Evolutionary conservation across 2,888 invertebrate genomes (phyloP), one percentile per base, ranked within the genome.

Genomic region (Parapristionchus giblindavisi): DNA sequence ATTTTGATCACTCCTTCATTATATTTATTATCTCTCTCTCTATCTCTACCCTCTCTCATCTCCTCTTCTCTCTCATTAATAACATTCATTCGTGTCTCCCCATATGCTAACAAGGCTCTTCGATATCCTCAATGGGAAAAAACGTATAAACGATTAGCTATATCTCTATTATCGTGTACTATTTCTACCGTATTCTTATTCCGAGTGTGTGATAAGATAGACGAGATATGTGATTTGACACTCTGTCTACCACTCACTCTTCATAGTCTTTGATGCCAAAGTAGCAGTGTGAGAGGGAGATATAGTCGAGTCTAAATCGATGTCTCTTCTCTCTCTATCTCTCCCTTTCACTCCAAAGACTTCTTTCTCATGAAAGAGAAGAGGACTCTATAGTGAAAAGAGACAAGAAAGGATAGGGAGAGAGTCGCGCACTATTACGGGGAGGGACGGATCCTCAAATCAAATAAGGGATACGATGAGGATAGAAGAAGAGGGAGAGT

Each of bases 361-460:
- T 51, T 51, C 66, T 66, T 51, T 51, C 48, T 51, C 51, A 66
- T 66, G 48, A 36, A n/a, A 61, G 61, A 61, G 38, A 61, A 21
- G 43, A 17, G 34, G 61, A 38, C 36, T 61, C 38, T 24, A 61
- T 38, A 61, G 38, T 36, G 8, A 24, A 61, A 38, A 58, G 34
- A 61, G 61, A 61, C 11, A 61, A n/a, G n/a, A n/a, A n/a, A n/a
- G n/a, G n/a, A n/a, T n/a, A n/a, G n/a, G n/a, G n/a, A n/a, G 24
- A n/a, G 61, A 61, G 61, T 61, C 61, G 61, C 61, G 61, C 61
- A 61, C 61, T 61, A 61, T 38, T 61, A 61, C 61, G 61, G n/a
- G n/a, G n/a, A n/a, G n/a, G n/a, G 61, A 38, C 61, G 61, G 36
- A 61, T 61, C 61, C 38, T 61, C 61, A 61, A 61, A 61, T 61